Evolutionary conservation across 2,888 invertebrate species (phyloP), one percentile per base, ranked within the genome.

Genomic region (Pollenia angustigena): DNA sequence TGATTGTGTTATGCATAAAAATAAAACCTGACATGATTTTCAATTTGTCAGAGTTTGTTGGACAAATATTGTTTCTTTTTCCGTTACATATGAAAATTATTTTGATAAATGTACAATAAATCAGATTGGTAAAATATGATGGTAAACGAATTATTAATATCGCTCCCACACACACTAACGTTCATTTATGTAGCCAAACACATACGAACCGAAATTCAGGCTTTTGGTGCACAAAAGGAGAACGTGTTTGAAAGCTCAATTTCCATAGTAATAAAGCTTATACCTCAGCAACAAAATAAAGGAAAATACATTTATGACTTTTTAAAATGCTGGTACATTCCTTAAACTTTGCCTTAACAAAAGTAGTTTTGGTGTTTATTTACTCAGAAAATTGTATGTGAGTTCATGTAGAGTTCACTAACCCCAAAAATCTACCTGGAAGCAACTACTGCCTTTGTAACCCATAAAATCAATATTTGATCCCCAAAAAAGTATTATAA

Each of bases 21-120:
- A 58, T 64, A 71, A 81, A 85, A 81, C 87, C 84, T 84, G 84
- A 84, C 84, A 84, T 78, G 87, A 81, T 84, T 87, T 84, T 74
- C 76, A 87, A 87, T 81, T 81, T 87, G 74, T 84, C 84, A 84
- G 23, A 62, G 32, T 32, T 74, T 79, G 76, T 16, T 54, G 79
- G 74, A 74, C 68, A 79, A 60, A 79, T 58, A 60, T 16, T 44
- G 60, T 44, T 66, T 18, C 23, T n/a, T 48, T 48, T 58, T 56
- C n/a, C 46, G 23, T 56, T 18, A 64, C 44, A 48, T 42, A 78
- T 52, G 40, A 76, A 71, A 32, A 54, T 62, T 54, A 68, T 64
- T 62, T 60, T 68, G 46, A 75, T 60, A 81, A 85, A 82, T 71
- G 52, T 44, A 64, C 18, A 58, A 79, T 82, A 86, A 83, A 85